phyloP scores from a whole-genome alignment of 2,888 invertebrate genomes.

The Apeira syringaria region DNA sequence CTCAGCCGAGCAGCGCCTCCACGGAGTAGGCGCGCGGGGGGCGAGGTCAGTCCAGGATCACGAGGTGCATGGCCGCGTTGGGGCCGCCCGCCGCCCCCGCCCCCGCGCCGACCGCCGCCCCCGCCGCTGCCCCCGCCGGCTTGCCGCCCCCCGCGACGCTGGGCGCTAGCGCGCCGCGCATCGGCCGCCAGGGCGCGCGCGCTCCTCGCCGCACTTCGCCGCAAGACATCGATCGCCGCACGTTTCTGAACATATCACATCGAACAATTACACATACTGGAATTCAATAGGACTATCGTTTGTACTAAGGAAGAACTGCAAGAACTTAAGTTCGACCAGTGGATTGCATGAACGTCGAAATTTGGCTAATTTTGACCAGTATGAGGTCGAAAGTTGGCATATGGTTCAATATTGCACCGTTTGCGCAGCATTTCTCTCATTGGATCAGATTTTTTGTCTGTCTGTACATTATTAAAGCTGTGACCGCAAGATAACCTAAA shows the following conservation, averaged over 20 bases:
- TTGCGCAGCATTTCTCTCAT: too few relatives aligned
- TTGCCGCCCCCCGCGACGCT: conserved; percentile 81
- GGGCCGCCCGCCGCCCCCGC: conserved; percentile 42
- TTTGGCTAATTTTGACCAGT: too few relatives aligned
- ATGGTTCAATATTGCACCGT: too few relatives aligned
- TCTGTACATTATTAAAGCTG: too few relatives aligned
- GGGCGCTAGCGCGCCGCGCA: conserved; percentile 68
- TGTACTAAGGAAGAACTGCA: too few relatives aligned
- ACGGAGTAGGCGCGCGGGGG: conserved; percentile 85
- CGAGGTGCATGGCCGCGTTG: conserved; percentile 85
- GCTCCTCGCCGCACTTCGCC: conserved; percentile 88
- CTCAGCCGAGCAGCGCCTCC: conserved; percentile 86
- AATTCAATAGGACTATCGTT: too few relatives aligned
- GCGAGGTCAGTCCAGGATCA: conserved; percentile 87
- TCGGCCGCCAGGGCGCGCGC: conserved; percentile 86
- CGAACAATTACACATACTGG: too few relatives aligned
- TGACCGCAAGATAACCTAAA: too few relatives aligned
- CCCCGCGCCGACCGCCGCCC: conserved; percentile 52
- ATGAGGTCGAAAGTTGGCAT: too few relatives aligned
- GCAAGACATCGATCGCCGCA: conserved; percentile 89
- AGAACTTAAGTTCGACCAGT: too few relatives aligned
- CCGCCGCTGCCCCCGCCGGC: conserved; percentile 77
- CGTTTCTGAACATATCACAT: conserved; percentile 84
- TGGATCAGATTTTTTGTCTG: too few relatives aligned
- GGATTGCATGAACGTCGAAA: too few relatives aligned